Percentiles rank a stretch among this genome's conserved stretches.
These are phyloP conservation scores for Lottia scabra DNA, from an alignment of 2,888 invertebrate species.

Conservation along the genomic window DNA sequence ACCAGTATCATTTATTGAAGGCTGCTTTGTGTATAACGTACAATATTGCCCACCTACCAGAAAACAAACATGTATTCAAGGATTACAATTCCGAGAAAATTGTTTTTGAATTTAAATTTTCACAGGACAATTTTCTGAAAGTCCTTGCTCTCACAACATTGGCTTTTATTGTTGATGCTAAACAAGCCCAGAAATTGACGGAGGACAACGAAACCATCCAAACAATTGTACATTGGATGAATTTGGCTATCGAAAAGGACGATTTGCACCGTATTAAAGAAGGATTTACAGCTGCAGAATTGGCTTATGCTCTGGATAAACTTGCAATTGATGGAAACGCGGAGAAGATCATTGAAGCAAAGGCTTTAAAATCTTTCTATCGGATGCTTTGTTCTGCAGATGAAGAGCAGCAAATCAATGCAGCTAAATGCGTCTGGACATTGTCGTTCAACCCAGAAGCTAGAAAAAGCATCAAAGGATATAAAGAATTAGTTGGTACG, in stretches of 20 bases:
- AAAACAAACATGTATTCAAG: conserved; percentile 57
- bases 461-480: neutral
- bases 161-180: conserved; percentile 59
- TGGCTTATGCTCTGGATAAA: neutral
- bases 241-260: neutral
- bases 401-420: neutral
- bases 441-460: neutral
- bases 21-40: conserved; percentile 64
- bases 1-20: conserved; percentile 55
- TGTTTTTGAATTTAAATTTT: neutral
- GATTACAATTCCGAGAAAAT: conserved; percentile 59
- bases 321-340: neutral
- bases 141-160: conserved; percentile 58
- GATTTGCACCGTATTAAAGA: neutral
- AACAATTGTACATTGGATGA: neutral
- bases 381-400: neutral
- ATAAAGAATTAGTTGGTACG: neutral
- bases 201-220: neutral
- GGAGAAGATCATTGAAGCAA: neutral
- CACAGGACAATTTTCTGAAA: conserved; percentile 60
- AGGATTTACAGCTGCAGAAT: neutral
- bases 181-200: conserved; percentile 30
- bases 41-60: conserved; percentile 59
- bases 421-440: neutral
- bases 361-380: neutral